phyloP scores from a whole-genome alignment of 2,888 invertebrate species.

The Clostera curtula region DNA sequence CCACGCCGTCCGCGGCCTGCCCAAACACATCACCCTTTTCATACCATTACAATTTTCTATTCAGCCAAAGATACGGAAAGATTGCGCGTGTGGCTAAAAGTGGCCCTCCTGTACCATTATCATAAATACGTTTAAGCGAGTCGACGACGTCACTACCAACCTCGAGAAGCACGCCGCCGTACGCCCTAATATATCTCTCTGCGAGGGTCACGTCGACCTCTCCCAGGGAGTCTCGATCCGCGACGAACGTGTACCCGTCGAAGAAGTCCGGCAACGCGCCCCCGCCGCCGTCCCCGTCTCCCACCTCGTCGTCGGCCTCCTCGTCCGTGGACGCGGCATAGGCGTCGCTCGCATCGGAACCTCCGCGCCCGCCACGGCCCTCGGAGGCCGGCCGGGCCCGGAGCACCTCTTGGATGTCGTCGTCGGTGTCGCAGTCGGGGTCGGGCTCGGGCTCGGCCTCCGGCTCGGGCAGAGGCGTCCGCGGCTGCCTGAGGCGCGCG shows the following conservation, averaged over 20 bases:
- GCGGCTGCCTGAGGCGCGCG: slow-evolving; percentile 39
- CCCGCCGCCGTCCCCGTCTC: slow-evolving; percentile 1
- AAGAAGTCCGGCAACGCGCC: slow-evolving; percentile 60
- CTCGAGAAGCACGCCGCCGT: slow-evolving; percentile 69
- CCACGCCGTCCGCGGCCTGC: slow-evolving; percentile 23
- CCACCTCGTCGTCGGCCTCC: neutral
- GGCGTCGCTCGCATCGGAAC: slow-evolving; percentile 8
- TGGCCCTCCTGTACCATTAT: neutral
- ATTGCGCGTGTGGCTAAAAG: too few species aligned
- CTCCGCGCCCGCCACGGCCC: neutral
- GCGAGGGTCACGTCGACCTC: slow-evolving; percentile 33
- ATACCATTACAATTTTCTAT: too few species aligned
- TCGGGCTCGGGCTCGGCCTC: slow-evolving; percentile 14
- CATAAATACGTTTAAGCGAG: neutral
- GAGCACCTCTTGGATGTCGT: slow-evolving; percentile 72
- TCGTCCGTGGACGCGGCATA: slow-evolving; percentile 17
- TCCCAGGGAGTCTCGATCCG: slow-evolving; percentile 31
- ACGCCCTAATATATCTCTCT: slow-evolving; percentile 74
- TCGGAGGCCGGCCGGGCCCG: slow-evolving; percentile 18
- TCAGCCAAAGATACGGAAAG: too few species aligned
- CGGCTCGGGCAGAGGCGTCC: slow-evolving; percentile 35
- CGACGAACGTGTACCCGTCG: slow-evolving; percentile 57
- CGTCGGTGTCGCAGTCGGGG: slow-evolving; percentile 74
- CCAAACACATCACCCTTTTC: slow-evolving; percentile 26
- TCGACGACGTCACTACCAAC: slow-evolving; percentile 18